Evolutionary conservation across 2,888 invertebrate species (phyloP).

Genomic region (Epistrophe grossulariae): DNA sequence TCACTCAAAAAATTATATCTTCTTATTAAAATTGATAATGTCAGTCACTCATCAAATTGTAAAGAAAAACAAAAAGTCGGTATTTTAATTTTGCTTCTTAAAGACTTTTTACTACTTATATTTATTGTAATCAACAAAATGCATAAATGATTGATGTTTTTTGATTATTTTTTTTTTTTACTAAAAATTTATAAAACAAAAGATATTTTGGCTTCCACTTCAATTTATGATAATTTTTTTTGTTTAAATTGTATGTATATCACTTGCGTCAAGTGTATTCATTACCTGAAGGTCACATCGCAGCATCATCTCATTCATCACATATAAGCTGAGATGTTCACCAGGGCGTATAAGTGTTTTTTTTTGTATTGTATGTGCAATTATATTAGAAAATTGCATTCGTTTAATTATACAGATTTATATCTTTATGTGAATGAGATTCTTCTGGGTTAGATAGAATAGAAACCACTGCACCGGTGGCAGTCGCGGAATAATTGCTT

Average conservation of each 20-base stretch:
- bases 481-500: conserved; percentile 15
- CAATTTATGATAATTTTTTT: not conserved
- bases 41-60: too few relatives aligned
- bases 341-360: conserved; percentile 49
- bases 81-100: too few relatives aligned
- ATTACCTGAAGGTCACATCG: conserved; percentile 26
- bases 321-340: not conserved
- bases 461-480: not conserved
- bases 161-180: not conserved
- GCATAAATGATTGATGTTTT: not conserved
- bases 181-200: not conserved
- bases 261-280: not conserved
- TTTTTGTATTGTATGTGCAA: not conserved
- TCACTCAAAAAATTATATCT: too few relatives aligned
- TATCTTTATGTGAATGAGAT: conserved; percentile 21
- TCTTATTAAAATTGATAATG: too few relatives aligned
- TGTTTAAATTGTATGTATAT: not conserved
- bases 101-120: too few relatives aligned
- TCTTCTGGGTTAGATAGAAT: conserved; percentile 21
- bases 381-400: conserved; percentile 50
- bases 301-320: not conserved
- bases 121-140: too few relatives aligned
- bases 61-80: too few relatives aligned
- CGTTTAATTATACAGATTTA: conserved; percentile 41
- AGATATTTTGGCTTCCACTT: too few relatives aligned